Conservation (phyloP, 64 coral and sea anemone species). For the Dendrophyllia cribrosa region DNA sequence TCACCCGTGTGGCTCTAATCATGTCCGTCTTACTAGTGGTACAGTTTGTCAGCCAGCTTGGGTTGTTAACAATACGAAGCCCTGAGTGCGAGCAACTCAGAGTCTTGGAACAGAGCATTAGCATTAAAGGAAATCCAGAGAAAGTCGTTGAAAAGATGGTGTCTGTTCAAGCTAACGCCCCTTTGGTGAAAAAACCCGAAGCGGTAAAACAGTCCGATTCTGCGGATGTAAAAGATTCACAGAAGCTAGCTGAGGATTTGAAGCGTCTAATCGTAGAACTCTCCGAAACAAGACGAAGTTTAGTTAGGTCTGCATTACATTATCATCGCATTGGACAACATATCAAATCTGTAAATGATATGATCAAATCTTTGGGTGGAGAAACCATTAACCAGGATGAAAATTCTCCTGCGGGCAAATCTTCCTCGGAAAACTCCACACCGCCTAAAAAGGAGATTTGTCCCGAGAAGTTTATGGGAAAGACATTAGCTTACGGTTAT, state of each 20-base stretch:
- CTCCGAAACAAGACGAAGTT: conserved; percentile 47
- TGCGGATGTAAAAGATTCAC: conserved; percentile 1
- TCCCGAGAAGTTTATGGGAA: conserved; percentile 90
- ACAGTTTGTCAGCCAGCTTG: conserved; percentile 80
- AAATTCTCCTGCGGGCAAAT: background rate
- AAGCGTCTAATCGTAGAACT: conserved; percentile 47
- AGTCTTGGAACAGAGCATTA: conserved; percentile 5
- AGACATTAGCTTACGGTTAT: conserved; percentile 78
- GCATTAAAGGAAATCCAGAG: background rate
- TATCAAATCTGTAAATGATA: conserved; percentile 2
- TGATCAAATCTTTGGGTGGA: conserved; percentile 12
- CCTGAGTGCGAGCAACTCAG: conserved; percentile 56
- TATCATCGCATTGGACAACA: conserved; percentile 71
- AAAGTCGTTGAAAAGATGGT: background rate
- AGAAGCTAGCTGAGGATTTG: conserved; percentile 16
- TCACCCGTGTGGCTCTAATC: conserved; percentile 46
- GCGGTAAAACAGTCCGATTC: background rate
- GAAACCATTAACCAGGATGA: no score
- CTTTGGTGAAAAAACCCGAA: background rate
- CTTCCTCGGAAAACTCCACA: no score
- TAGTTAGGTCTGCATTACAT: conserved; percentile 17
- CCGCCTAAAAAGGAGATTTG: conserved; percentile 79
- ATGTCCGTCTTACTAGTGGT: conserved; percentile 46
- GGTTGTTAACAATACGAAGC: conserved; percentile 49
- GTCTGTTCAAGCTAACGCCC: background rate